A percentile compares a stretch with the other conserved stretches of the same genome.
These are phyloP conservation scores for Ectobius pallidus DNA, from an alignment of 2,888 invertebrate species.

Conservation along the genomic window DNA sequence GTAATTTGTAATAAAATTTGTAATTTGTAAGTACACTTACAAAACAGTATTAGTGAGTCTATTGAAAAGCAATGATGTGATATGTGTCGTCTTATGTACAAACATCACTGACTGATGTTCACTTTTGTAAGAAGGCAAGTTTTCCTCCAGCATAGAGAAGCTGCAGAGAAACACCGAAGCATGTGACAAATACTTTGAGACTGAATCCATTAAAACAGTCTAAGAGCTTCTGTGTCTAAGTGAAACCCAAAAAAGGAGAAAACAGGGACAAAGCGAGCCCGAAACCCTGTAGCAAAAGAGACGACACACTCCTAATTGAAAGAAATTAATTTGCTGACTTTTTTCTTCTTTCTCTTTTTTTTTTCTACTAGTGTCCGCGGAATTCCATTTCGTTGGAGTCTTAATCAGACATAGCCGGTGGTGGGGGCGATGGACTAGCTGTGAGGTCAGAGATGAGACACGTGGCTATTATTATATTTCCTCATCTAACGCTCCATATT, in stretches of 20 bases:
- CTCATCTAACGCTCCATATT: slow-evolving; percentile 25
- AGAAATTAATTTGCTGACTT: slow-evolving; percentile 43
- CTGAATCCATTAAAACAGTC: neutral
- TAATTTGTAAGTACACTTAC: too few species aligned
- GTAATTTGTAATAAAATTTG: too few species aligned
- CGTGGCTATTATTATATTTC: slow-evolving; percentile 43
- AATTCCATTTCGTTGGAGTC: slow-evolving; percentile 38
- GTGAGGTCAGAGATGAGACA: slow-evolving; percentile 42
- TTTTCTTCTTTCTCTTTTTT: slow-evolving; percentile 5
- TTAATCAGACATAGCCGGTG: slow-evolving; percentile 36
- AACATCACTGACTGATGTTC: too few species aligned
- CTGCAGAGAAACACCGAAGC: neutral
- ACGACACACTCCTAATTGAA: slow-evolving; percentile 42
- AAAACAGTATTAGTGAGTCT: too few species aligned
- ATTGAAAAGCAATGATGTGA: too few species aligned
- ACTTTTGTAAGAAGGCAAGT: too few species aligned
- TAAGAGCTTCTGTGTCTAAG: neutral
- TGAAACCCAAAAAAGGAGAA: neutral
- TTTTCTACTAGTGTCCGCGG: slow-evolving; percentile 20
- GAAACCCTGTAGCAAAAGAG: neutral
- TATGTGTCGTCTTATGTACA: too few species aligned
- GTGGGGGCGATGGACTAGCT: slow-evolving; percentile 24
- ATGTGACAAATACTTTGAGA: neutral
- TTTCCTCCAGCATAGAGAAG: too few species aligned
- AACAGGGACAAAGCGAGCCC: neutral